Conservation (phyloP, 2,888 invertebrate species). For the Trypoxylon attenuatum region DNA sequence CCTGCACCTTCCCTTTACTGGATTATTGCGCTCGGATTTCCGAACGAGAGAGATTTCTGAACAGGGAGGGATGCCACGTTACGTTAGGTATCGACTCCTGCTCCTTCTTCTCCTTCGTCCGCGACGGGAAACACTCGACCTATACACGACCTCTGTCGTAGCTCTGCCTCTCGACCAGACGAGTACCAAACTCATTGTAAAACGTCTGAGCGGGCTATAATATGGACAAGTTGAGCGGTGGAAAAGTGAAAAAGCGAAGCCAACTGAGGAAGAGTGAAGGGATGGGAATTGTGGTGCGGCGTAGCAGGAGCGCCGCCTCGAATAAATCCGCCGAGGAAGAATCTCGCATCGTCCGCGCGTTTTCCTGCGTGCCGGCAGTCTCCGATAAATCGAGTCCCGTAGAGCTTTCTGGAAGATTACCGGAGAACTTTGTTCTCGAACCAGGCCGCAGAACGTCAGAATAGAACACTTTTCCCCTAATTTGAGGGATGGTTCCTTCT, state of each 20-base stretch:
- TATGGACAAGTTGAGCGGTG: conserved; percentile 17
- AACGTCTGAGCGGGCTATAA: conserved; percentile 38
- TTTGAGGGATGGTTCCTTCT: conserved; percentile 63
- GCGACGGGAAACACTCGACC: background rate
- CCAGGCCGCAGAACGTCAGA: conserved; percentile 49
- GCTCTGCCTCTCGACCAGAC: conserved; percentile 18
- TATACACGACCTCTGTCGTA: no score
- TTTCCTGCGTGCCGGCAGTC: conserved; percentile 54
- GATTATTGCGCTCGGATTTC: background rate
- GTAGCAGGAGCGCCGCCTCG: background rate
- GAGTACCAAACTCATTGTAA: conserved; percentile 33
- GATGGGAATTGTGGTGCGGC: background rate
- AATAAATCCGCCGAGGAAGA: conserved; percentile 50
- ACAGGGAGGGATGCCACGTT: no score
- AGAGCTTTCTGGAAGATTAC: conserved; percentile 62
- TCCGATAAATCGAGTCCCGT: conserved; percentile 56
- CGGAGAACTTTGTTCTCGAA: conserved; percentile 61
- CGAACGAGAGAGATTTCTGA: no score
- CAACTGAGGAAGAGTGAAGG: background rate
- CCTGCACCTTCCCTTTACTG: background rate
- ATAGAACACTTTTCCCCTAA: conserved; percentile 68
- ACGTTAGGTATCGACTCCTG: no score
- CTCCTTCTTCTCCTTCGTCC: no score
- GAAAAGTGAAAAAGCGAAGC: background rate
- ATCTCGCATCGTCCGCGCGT: no score